Percentiles rank a stretch among this genome's conserved stretches.
phyloP scores from a whole-genome alignment of 2,888 invertebrate genomes.

The Diaphora mendica region DNA sequence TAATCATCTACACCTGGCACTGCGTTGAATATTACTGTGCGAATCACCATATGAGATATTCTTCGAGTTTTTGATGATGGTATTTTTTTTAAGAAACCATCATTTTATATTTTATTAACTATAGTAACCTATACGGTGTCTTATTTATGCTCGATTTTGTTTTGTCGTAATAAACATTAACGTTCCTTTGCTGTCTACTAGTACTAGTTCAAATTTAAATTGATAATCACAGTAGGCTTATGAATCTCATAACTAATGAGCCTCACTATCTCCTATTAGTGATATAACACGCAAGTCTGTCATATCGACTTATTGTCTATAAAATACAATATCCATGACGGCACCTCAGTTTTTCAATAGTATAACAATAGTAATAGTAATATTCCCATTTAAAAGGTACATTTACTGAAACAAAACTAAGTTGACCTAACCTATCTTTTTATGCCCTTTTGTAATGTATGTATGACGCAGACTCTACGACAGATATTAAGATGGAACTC shows the following conservation, averaged over 20 bases:
- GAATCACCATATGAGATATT: not conserved
- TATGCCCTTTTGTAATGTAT: slow-evolving; percentile 12
- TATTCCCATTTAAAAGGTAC: not conserved
- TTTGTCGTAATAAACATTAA: not conserved
- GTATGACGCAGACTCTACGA: slow-evolving; percentile 14
- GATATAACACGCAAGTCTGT: not conserved
- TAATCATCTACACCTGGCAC: not conserved
- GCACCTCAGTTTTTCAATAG: not conserved
- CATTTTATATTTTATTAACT: not conserved
- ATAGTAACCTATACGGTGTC: not conserved
- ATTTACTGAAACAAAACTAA: slow-evolving; percentile 6
- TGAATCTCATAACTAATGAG: not conserved
- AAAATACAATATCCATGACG: too few relatives aligned
- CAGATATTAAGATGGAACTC: slow-evolving; percentile 35
- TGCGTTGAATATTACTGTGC: not conserved
- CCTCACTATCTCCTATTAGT: not conserved
- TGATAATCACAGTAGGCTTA: not conserved
- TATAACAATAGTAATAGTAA: not conserved
- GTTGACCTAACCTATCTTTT: slow-evolving; percentile 10
- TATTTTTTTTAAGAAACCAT: not conserved
- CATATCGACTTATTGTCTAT: not conserved
- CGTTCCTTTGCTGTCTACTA: not conserved
- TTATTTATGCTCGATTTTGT: not conserved
- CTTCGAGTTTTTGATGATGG: not conserved
- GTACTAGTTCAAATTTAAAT: too few relatives aligned